Percentiles rank a stretch among this genome's conserved stretches.
These are phyloP conservation scores for Amphipoea oculea DNA, from an alignment of 2,888 invertebrate genomes.

Conservation along the genomic window DNA sequence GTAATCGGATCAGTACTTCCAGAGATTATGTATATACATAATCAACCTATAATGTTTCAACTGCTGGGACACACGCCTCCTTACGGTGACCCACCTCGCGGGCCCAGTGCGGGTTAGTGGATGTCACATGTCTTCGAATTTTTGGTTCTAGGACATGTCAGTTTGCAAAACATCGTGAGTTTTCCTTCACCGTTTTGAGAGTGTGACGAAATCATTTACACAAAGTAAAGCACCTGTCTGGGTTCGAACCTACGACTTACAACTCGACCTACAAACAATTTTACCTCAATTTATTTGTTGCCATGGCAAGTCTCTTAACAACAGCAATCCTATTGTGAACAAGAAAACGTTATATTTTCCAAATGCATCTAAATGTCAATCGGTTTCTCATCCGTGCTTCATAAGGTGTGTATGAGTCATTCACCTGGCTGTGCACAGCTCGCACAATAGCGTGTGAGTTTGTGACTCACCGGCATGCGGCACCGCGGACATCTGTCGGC, in stretches of 20 bases:
- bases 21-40: neutral
- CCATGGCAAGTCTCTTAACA: neutral
- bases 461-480: slow-evolving; percentile 55
- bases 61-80: neutral
- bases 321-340: neutral
- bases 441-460: slow-evolving; percentile 53
- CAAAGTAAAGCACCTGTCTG: neutral
- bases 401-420: slow-evolving; percentile 64
- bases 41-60: neutral
- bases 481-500: slow-evolving; percentile 58
- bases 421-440: slow-evolving; percentile 54
- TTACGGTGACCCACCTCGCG: neutral
- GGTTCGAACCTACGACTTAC: neutral
- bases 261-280: neutral
- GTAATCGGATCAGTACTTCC: neutral
- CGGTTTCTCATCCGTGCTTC: slow-evolving; percentile 49
- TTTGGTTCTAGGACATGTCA: neutral
- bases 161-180: neutral
- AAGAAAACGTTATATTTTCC: slow-evolving; percentile 2
- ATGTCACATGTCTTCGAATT: neutral
- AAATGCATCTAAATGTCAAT: slow-evolving; percentile 45
- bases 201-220: neutral
- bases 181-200: neutral
- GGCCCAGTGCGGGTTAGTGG: no score
- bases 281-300: neutral